These are phyloP conservation scores for Pipistrellus pipistrellus DNA, from an alignment of 2,797 vertebrate genomes.

Conservation along the genomic window DNA sequence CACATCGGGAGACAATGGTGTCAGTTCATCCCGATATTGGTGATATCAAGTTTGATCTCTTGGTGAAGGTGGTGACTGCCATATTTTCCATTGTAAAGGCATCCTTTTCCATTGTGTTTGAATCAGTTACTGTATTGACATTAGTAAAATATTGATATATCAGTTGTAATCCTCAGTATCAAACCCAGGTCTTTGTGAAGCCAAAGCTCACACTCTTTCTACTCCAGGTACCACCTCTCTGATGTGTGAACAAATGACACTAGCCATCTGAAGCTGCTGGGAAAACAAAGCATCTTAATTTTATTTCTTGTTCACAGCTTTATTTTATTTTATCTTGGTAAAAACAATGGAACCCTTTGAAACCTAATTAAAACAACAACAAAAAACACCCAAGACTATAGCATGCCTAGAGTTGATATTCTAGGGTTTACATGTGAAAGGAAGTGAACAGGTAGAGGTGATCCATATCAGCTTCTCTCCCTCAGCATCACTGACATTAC, in stretches of 20 bases:
- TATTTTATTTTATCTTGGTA: slow-evolving; percentile 1
- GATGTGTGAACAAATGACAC: background rate
- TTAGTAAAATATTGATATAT: background rate
- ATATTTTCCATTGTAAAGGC: background rate
- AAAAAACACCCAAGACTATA: background rate
- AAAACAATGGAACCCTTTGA: slow-evolving; percentile 20
- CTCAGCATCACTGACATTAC: background rate
- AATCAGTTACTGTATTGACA: background rate
- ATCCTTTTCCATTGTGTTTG: background rate
- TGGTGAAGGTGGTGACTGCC: background rate
- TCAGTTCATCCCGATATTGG: background rate
- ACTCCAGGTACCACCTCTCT: background rate
- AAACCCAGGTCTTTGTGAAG: background rate
- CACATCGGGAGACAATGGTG: background rate
- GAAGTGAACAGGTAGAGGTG: background rate
- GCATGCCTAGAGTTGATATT: background rate
- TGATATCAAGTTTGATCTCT: background rate
- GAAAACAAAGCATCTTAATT: slow-evolving; percentile 17
- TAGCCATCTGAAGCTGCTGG: background rate
- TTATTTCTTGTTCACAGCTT: background rate
- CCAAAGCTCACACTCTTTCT: background rate
- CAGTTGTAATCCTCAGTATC: background rate
- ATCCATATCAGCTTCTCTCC: background rate
- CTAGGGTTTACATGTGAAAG: background rate
- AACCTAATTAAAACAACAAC: background rate